Percentiles rank a stretch among this genome's conserved stretches.
Conservation (phyloP, 2,888 invertebrate species). For the Epistrophella euchroma region DNA sequence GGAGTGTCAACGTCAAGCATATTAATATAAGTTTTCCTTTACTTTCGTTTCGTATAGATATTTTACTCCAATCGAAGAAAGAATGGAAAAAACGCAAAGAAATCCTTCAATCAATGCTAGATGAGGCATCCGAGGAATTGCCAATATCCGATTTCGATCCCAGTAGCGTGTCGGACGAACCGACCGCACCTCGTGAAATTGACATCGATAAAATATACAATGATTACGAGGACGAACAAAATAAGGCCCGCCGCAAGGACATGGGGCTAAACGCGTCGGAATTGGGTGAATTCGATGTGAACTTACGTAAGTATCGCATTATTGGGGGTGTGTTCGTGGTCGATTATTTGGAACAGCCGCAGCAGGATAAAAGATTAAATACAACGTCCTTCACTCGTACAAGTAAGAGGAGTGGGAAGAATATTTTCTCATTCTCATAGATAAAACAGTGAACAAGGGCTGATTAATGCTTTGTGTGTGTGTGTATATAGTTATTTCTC, state of each 20-base stretch:
- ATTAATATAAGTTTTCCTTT: conserved; percentile 11
- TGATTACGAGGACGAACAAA: conserved; percentile 83
- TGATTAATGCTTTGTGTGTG: conserved; percentile 39
- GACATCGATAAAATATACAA: conserved; percentile 83
- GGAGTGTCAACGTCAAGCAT: conserved; percentile 34
- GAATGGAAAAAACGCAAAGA: conserved; percentile 84
- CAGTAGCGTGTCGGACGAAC: conserved; percentile 78
- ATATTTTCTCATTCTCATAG: not conserved
- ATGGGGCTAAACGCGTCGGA: conserved; percentile 82
- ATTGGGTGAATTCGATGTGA: conserved; percentile 86
- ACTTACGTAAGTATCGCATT: conserved; percentile 90
- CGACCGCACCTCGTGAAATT: conserved; percentile 78
- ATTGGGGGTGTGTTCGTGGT: conserved; percentile 91
- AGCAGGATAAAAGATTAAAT: conserved; percentile 86
- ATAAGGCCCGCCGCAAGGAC: conserved; percentile 80
- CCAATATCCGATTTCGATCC: conserved; percentile 79
- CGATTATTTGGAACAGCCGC: conserved; percentile 90
- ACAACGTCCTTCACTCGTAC: conserved; percentile 82
- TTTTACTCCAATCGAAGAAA: conserved; percentile 81
- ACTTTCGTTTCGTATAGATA: conserved; percentile 77
- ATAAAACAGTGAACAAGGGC: conserved; percentile 5
- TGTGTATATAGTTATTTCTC: conserved; percentile 79
- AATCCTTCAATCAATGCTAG: conserved; percentile 82
- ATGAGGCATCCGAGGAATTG: conserved; percentile 80
- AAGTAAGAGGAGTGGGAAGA: conserved; percentile 76